Evolutionary conservation across 2,888 invertebrate species (phyloP), one percentile per base, ranked within the genome.

Genomic region (Gandaritis pyraliata): DNA sequence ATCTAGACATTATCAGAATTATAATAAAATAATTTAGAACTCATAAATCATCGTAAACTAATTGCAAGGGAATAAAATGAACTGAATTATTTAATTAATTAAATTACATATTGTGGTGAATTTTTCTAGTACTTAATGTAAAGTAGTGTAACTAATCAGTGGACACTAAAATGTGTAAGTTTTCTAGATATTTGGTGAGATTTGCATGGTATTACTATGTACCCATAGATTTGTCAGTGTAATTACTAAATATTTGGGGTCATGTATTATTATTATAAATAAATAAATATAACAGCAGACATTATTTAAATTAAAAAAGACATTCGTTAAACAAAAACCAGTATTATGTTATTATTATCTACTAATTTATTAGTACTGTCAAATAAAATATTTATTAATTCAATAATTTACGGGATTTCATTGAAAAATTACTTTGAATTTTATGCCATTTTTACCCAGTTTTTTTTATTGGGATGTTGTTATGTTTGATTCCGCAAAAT

Each of bases 41-140:
- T 75, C 81, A 80, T 76, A 80, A 83, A 82, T 81, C 81, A 81
- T 81, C 76, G 38, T 59, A 77, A 80, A 77, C 65, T 81, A 82
- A 82, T 80, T 75, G 83, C 84, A 87, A 86, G 86, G 85, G 87
- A 87, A 77, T 87, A 84, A 88, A 89, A 89, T 82, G 90, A 88
- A 90, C 90, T 90, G 90, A 90, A 78, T 81, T 83, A 82, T 83
- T 79, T 81, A 85, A 76, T 80, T 80, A 79, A 82, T 80, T 80
- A 79, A 83, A 78, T 53, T 62, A 64, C 65, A 62, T 65, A 77
- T 76, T 81, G 80, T 83, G 78, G 80, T 82, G 78, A 85, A 83
- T 77, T 73, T 77, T 73, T 78, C 82, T 87, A 87, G 82, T 80
- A n/a, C n/a, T n/a, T n/a, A 70, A 71, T 78, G 74, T 84, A 82